Conservation (phyloP, 2,797 vertebrate genomes). For the Aotus griseimembra region DNA sequence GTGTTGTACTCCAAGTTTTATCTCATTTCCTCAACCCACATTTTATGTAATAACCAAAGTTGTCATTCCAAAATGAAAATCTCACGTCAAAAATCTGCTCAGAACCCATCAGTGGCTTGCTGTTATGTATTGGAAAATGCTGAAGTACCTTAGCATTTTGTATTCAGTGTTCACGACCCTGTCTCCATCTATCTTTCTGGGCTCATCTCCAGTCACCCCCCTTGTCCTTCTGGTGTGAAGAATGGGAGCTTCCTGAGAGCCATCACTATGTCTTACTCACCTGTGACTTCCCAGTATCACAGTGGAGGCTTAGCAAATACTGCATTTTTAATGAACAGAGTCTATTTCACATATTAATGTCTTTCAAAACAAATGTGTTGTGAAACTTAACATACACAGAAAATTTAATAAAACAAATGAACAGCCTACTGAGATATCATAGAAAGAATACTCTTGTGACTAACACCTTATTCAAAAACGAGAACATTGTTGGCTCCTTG, state of each 20-base stretch:
- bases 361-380: background rate
- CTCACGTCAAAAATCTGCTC: background rate
- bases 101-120: background rate
- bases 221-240: background rate
- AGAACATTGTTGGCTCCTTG: background rate
- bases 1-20: background rate
- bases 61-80: background rate
- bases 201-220: background rate
- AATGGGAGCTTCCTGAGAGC: background rate
- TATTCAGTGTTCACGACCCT: background rate
- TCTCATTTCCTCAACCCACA: background rate
- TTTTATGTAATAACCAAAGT: background rate
- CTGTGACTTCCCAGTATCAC: background rate
- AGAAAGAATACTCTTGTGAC: background rate
- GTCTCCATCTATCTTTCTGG: background rate
- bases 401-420: slow-evolving; percentile 1
- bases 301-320: background rate
- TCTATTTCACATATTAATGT: background rate
- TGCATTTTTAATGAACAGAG: background rate
- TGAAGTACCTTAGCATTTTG: background rate
- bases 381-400: background rate
- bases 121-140: background rate
- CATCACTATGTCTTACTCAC: background rate
- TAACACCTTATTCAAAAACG: background rate
- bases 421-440: background rate